Evolutionary conservation across 2,797 vertebrate genomes (phyloP), one percentile per base, ranked within the genome.

Genomic region (Arctocebus calabarensis): DNA sequence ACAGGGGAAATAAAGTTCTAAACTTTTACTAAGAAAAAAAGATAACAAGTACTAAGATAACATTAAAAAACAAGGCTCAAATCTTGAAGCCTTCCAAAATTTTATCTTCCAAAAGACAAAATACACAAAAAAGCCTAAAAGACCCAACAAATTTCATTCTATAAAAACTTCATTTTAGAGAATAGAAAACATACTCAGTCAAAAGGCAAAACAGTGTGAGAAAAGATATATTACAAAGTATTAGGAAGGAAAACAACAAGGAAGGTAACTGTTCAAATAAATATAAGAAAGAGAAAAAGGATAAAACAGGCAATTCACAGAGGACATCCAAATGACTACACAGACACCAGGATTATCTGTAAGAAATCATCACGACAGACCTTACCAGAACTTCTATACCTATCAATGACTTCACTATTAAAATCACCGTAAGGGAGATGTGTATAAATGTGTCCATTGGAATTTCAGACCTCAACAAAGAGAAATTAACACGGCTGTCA

Each of bases 381-480:
- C 29, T 66, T 37, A 61, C 19, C 37, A 75, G 64, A 71, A 88
- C 64, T 62, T 14, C 71, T 55, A 13, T 25, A 37, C 45, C 62
- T 48, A 57, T 64, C 62, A 78, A 71, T 20, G 25, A 79, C 45
- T 34, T 9, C 16, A 64, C 61, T 48, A 59, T n/a, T 55, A 59
- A 57, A 91, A 74, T 78, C 48, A 93, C 90, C 27, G 57, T 70
- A 70, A 48, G 25, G 37, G 74, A 94, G 70, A 84, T 10, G 84
- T 64, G 29, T 3, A 91, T 19, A 22, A 71, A 66, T 52, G 29
- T 66, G 55, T 66, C 79, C 48, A 48, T 13, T 62, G 27, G 23
- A 83, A 90, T 22, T 84, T 90, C 64, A 84, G 10, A 94, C n/a
- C 73, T 92, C 78, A 90, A 90, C 29, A 91, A 55, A 64, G 0